These are phyloP conservation scores for Gouania willdenowi DNA, from an alignment of 2,797 vertebrate species.

Conservation along the genomic window DNA sequence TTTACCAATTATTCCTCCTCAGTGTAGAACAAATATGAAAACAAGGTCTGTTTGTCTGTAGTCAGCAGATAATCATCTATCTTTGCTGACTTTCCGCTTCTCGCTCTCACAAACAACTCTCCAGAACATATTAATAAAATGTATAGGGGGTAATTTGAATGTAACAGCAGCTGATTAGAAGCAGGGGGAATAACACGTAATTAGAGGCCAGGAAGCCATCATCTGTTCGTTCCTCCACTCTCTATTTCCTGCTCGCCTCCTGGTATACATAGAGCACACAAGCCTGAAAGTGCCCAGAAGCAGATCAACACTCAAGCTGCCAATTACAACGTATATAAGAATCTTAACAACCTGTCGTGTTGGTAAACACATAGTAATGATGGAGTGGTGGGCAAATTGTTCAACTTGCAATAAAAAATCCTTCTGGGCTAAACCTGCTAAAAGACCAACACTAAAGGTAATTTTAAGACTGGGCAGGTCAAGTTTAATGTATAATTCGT, in stretches of 20 bases:
- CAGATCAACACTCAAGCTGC: slow-evolving; percentile 8
- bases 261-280: slow-evolving; percentile 9
- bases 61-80: slow-evolving; percentile 11
- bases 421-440: too few species aligned
- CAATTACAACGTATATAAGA: slow-evolving; percentile 14
- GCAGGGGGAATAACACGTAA: slow-evolving; percentile 34
- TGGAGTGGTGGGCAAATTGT: too few species aligned
- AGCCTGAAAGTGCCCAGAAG: slow-evolving; percentile 16
- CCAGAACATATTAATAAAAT: slow-evolving; percentile 33
- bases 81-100: slow-evolving; percentile 6
- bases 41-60: slow-evolving; percentile 15
- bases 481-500: too few species aligned
- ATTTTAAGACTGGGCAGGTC: too few species aligned
- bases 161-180: slow-evolving; percentile 55
- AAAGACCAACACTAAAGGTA: too few species aligned
- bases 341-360: slow-evolving; percentile 9
- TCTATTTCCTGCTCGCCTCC: background rate
- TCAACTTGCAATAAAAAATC: too few species aligned
- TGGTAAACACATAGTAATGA: slow-evolving; percentile 30
- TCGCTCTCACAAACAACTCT: slow-evolving; percentile 12
- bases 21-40: slow-evolving; percentile 2
- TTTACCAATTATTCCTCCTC: slow-evolving; percentile 18
- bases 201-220: slow-evolving; percentile 45
- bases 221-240: slow-evolving; percentile 27
- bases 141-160: slow-evolving; percentile 48